Percentiles rank a stretch among this genome's conserved stretches.
These are phyloP conservation scores for Nothocercus julius DNA, from an alignment of 2,113 vertebrate species.

Conservation along the genomic window DNA sequence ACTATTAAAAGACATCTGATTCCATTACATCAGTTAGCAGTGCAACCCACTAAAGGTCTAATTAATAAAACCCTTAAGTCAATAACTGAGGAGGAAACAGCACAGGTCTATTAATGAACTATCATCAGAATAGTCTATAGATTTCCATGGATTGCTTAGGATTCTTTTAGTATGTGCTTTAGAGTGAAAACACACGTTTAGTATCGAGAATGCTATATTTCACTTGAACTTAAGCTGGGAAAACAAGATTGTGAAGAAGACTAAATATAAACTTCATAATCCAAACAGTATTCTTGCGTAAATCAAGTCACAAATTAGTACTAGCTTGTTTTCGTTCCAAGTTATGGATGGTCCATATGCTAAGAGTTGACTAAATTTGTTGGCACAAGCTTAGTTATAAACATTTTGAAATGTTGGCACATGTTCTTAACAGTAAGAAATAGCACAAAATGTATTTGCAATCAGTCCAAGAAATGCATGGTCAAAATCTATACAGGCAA, in stretches of 20 bases:
- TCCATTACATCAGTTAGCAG: background rate
- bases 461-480: fast-evolving
- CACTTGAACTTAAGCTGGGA: too few relatives aligned
- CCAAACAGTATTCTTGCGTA: background rate
- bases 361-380: background rate
- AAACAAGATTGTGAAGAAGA: background rate
- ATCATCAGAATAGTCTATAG: background rate
- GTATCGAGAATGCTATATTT: background rate
- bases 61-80: background rate
- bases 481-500: background rate
- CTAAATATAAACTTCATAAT: background rate
- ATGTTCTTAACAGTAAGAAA: background rate
- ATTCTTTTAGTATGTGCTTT: background rate
- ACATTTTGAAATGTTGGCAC: background rate
- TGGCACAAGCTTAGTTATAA: background rate
- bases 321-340: background rate
- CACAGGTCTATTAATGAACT: background rate
- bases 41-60: background rate
- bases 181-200: background rate
- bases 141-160: background rate
- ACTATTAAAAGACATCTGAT: too few relatives aligned
- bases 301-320: background rate
- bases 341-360: background rate
- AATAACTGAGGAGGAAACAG: background rate
- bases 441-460: background rate